Base-by-base conservation (phyloP, 2,113 vertebrate genomes). In the Ammodytes dubius region DNA sequence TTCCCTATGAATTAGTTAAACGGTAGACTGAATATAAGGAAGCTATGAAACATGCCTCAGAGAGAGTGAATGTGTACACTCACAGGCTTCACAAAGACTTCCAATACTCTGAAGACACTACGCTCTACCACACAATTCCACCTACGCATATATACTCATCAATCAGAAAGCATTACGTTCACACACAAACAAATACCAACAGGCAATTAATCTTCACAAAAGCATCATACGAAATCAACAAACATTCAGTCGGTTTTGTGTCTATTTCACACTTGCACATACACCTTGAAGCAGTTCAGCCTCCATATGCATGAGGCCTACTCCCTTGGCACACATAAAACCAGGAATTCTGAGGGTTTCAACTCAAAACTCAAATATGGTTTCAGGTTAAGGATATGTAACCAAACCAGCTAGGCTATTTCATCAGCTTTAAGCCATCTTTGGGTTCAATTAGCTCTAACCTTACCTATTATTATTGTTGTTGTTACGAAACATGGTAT, bases 1-100 rank as follows among this genome's bases (percentile, higher is more conserved):
- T 93, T 94, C 89, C 88, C 90, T 85, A 89, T 93, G 91, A 92
- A 94, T 94, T 93, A 92, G 91, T 92, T 94, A 92, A 94, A 93
- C 77, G 87, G 85, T 82, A 89, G 88, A 92, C 90, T 92, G 90
- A 85, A 90, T 92, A 91, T 85, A 84, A 89, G 89, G 84, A 93
- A 91, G 86, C 92, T 85, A 70, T 39, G 83, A 89, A 94, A 92
- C 91, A 88, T 85, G 90, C 88, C 92, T 90, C 89, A 87, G 86
- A 91, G 90, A 91, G 86, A 91, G 82, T 88, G 79, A 87, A 79
- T 89, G 89, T 88, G 91, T 92, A 89, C 85, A 92, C 89, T 89
- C 87, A 86, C 81, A 74, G 87, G 87, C 86, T 91, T 89, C 84
- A 89, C 90, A 91, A 80, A 92, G 90, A 88, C 89, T 91, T 90